phyloP scores from a whole-genome alignment of 1,140 invertebrate genomes.

The Helicoverpa armigera region DNA sequence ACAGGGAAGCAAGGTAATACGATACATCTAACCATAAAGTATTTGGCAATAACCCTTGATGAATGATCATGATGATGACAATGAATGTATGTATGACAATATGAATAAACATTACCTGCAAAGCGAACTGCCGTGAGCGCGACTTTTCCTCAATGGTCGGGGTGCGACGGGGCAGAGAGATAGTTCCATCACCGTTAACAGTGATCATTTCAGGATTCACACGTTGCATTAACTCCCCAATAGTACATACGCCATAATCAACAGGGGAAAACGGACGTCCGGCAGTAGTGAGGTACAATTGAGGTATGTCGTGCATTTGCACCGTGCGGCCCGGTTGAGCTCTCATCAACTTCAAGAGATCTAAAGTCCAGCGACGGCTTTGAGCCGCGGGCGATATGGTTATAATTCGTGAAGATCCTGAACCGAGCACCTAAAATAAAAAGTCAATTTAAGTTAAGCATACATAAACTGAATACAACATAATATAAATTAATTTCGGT shows the following conservation, averaged over 20 bases:
- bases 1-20: background rate
- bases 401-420: slow-evolving; percentile 94
- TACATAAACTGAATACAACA: background rate
- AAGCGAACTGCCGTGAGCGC: slow-evolving; percentile 77
- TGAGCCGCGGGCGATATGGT: slow-evolving; percentile 96
- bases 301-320: slow-evolving; percentile 90
- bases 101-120: slow-evolving; percentile 69
- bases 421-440: slow-evolving; percentile 92
- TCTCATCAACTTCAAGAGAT: slow-evolving; percentile 94
- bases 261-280: slow-evolving; percentile 79
- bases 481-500: too few species aligned
- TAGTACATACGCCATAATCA: slow-evolving; percentile 83
- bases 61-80: background rate
- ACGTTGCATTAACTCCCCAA: slow-evolving; percentile 76
- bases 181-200: slow-evolving; percentile 66
- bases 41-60: slow-evolving; percentile 26
- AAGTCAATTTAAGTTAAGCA: background rate
- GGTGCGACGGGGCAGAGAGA: slow-evolving; percentile 73
- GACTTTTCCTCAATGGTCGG: slow-evolving; percentile 79
- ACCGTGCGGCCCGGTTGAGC: slow-evolving; percentile 93
- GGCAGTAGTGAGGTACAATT: slow-evolving; percentile 91
- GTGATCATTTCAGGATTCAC: slow-evolving; percentile 70
- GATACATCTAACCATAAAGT: background rate
- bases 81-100: too few species aligned
- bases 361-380: slow-evolving; percentile 95